A percentile compares a stretch with the other conserved stretches of the same genome.
Evolutionary conservation across 2,888 invertebrate genomes (phyloP).

Genomic region (Linnaemya tessellans): DNA sequence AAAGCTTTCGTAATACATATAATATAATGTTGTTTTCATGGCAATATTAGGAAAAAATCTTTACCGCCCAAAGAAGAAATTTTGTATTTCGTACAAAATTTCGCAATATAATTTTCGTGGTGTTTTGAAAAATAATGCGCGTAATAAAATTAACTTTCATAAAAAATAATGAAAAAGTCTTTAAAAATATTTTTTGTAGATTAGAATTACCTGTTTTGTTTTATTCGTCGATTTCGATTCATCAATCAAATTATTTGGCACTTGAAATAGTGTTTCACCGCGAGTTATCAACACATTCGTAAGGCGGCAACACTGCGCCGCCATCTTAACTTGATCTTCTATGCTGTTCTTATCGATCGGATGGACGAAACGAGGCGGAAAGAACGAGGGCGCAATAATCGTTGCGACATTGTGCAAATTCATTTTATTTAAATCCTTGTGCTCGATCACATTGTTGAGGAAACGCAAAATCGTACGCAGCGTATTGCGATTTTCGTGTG

Average conservation of each 20-base stretch:
- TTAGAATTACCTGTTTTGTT: slow-evolving; percentile 80
- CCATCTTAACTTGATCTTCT: slow-evolving; percentile 91
- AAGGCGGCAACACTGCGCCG: slow-evolving; percentile 93
- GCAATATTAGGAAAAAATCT: too few species aligned
- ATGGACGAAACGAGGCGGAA: slow-evolving; percentile 89
- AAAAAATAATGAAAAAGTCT: too few species aligned
- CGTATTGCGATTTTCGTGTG: slow-evolving; percentile 93
- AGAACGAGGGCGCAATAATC: slow-evolving; percentile 97
- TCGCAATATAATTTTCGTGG: too few species aligned
- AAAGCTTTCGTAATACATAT: too few species aligned
- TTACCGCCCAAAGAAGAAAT: too few species aligned
- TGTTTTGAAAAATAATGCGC: too few species aligned
- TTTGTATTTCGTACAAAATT: too few species aligned
- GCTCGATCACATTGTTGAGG: slow-evolving; percentile 88
- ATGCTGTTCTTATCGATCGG: slow-evolving; percentile 87
- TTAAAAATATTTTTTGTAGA: too few species aligned
- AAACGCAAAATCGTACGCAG: slow-evolving; percentile 91
- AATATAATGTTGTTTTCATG: too few species aligned
- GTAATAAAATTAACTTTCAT: too few species aligned
- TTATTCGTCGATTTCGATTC: slow-evolving; percentile 85
- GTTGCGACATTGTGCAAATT: slow-evolving; percentile 95
- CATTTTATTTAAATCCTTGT: slow-evolving; percentile 92
- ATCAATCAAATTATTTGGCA: slow-evolving; percentile 88
- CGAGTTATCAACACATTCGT: slow-evolving; percentile 92
- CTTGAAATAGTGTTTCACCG: slow-evolving; percentile 90